Base-by-base conservation (phyloP, 1,140 invertebrate species). In the Mylabris phalerata region DNA sequence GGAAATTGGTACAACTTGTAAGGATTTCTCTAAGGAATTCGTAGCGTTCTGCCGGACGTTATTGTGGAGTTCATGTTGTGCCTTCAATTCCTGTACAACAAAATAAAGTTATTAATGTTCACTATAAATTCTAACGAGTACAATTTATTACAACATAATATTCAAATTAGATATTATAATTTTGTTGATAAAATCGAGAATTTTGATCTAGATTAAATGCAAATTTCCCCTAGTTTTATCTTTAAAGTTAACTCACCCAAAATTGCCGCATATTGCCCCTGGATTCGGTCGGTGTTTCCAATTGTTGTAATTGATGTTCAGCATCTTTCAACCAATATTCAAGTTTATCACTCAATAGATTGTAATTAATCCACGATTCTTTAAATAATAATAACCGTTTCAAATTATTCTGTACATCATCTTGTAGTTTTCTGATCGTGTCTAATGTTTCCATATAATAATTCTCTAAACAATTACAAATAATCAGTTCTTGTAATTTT, bases 1-100 rank as follows among this genome's bases (percentile, higher is more conserved):
- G 2, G 87, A 82, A 26, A 92, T 75, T 0, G 88, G 85, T 9
- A 93, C 78, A 5, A 89, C 84, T 73, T 85, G 80, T 50, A 93
- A 71, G 0, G 89, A 84, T 61, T 86, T 84, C 62, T 92, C 87
- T 66, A 92, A 86, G 50, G 84, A 83, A 19, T 81, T 76, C 19
- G 80, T 80, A 0, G 85, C 83, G 66, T 92, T 87, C 50, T 84
- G 85, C 49, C 83, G 79, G 26, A 90, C 79, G 48, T 84, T 85
- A 63, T 89, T 90, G 67, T 92, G 82, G n/a, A 91, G 82, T 77
- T 92, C 90, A 66, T 89, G 88, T 65, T 92, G 88, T 0, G 89
- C 90, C 74, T 90, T 92, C 41, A 93, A 72, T 75, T 92, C 90
- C 84, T 85, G 10, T 24, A 63, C 60, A 5, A 52, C 51, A 48